Base-by-base conservation (phyloP, 2,797 vertebrate species). In the Gadopsis bispinosus region DNA sequence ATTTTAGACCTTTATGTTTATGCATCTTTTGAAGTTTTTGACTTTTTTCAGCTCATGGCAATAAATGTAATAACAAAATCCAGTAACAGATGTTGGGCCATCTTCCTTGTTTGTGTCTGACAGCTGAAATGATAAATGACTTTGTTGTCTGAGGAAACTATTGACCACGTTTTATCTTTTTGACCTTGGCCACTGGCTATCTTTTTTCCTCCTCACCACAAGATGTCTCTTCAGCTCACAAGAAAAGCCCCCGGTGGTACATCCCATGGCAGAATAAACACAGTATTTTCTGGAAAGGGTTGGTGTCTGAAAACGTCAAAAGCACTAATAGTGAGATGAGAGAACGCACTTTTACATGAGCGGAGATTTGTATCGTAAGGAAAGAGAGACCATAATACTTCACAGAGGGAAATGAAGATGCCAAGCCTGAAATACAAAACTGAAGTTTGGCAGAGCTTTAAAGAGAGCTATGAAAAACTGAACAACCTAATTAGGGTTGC, bases 191-290 rank as follows among this genome's bases (percentile, higher is more conserved):
- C 64, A 63, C 8, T 0, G n/a, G 31, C 59, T 1, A 37, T 37
- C 26, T 26, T 80, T 74, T 83, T 87, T 87, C 87, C 69, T 77
- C 72, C 61, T 77, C 70, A n/a, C 92, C 91, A 92, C 91, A 89
- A 92, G 88, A 92, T 91, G 92, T 92, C 91, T 91, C 88, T 68
- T 92, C 60, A 80, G 78, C 73, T 90, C 83, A 68, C 70, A 83
- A 79, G 48, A 84, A 86, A 87, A 80, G 45, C 35, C 81, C 67
- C 26, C 67, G 2, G 72, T 51, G 73, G 37, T n/a, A 80, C 62
- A 14, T 69, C 37, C 6, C 20, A 37, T 7, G 5, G 53, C 35
- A 75, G 67, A 53, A 60, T 7, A 45, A 22, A 48, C 39, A 0
- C 26, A 43, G 39, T 47, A 1, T 66, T 58, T 66, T 77, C 75